Conservation (phyloP, 2,797 vertebrate genomes). For the Liasis olivaceus region DNA sequence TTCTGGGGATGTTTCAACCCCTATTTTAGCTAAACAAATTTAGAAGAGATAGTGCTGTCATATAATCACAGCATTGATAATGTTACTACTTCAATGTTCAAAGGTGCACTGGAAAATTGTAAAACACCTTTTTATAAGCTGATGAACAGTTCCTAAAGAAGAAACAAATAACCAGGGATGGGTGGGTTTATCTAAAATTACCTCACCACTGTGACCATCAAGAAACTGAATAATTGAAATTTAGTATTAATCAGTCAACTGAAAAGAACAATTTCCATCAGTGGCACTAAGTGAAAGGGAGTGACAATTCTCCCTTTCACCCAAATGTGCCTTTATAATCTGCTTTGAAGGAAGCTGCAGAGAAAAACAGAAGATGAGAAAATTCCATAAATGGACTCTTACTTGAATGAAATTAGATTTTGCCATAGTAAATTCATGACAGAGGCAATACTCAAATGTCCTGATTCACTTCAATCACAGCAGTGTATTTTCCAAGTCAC, state of each 20-base stretch:
- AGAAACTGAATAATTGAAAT: not conserved
- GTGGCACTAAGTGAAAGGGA: not conserved
- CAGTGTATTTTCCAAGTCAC: not conserved
- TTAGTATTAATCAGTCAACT: not conserved
- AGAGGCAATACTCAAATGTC: not conserved
- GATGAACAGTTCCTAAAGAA: not conserved
- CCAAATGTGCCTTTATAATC: not conserved
- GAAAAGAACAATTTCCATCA: not conserved
- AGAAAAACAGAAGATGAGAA: not conserved
- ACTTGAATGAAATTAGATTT: not conserved
- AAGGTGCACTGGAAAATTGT: not conserved
- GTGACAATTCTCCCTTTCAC: not conserved
- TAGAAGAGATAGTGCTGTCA: not conserved
- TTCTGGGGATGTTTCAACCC: not conserved
- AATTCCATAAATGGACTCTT: not conserved
- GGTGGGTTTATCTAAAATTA: not conserved
- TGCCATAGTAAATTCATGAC: not conserved
- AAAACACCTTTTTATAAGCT: not conserved
- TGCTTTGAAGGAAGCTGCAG: not conserved
- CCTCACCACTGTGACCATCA: not conserved
- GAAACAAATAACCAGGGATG: not conserved
- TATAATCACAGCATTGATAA: not conserved
- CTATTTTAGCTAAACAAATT: not conserved
- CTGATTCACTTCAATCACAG: not conserved
- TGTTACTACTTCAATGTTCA: not conserved